phyloP scores from a whole-genome alignment of 1,140 invertebrate genomes.

The Yoshiicerus persimilis region DNA sequence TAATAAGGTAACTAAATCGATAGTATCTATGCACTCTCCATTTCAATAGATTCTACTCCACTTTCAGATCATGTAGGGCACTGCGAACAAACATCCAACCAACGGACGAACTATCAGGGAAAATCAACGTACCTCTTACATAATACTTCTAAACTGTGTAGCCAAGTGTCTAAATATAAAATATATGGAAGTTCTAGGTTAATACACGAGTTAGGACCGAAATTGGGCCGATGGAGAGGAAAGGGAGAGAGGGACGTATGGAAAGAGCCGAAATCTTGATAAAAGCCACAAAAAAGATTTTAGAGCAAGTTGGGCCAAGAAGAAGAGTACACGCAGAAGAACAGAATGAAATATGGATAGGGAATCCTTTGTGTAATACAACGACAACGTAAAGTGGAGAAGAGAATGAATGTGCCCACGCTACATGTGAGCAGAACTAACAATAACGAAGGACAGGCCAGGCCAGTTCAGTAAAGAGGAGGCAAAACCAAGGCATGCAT shows the following conservation, averaged over 20 bases:
- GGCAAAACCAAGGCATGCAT: not conserved
- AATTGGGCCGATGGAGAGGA: not conserved
- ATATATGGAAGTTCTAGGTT: not conserved
- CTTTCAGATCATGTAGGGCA: not conserved
- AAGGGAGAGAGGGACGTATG: not conserved
- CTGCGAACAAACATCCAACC: not conserved
- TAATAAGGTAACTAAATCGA: not conserved
- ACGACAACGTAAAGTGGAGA: slow-evolving; percentile 3
- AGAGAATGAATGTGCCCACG: not conserved
- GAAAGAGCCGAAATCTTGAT: slow-evolving; percentile 10
- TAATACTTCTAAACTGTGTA: not conserved
- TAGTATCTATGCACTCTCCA: not conserved
- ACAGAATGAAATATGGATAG: not conserved
- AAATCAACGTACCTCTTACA: not conserved
- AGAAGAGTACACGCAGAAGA: not conserved
- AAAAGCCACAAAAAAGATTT: slow-evolving; percentile 5
- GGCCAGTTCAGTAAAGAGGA: not conserved
- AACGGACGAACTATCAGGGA: too few species aligned
- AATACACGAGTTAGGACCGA: not conserved
- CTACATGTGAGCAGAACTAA: not conserved
- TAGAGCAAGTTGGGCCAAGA: too few species aligned
- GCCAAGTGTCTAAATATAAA: not conserved
- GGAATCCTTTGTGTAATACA: slow-evolving; percentile 5
- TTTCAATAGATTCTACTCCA: not conserved
- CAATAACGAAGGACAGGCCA: not conserved